Conservation (phyloP, 2,888 invertebrate genomes). For the Argynnis bischoffii region DNA sequence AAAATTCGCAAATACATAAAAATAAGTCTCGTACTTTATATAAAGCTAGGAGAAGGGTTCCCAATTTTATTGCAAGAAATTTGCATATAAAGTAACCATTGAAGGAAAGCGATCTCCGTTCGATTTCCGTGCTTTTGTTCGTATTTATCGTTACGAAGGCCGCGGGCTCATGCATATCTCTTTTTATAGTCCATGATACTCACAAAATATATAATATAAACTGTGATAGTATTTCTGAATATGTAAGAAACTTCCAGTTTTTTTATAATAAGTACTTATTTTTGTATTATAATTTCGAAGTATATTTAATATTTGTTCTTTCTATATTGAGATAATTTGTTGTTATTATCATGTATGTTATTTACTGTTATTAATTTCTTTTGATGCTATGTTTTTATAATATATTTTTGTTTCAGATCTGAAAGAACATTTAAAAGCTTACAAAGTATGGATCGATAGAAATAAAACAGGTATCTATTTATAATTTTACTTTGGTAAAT, state of each 20-base stretch:
- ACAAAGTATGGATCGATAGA: slow-evolving; percentile 22
- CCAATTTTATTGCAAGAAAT: slow-evolving; percentile 78
- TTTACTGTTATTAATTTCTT: background rate
- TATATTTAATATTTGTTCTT: no score
- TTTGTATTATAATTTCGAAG: no score
- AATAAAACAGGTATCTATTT: slow-evolving; percentile 19
- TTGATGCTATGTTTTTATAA: background rate
- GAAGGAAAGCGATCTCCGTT: slow-evolving; percentile 81
- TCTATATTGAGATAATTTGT: no score
- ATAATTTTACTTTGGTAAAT: background rate
- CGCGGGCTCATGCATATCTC: slow-evolving; percentile 60
- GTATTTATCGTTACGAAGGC: slow-evolving; percentile 79
- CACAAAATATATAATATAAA: slow-evolving; percentile 63
- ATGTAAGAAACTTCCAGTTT: background rate
- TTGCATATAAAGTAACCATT: slow-evolving; percentile 83
- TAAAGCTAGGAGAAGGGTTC: slow-evolving; percentile 80
- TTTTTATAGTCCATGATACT: slow-evolving; percentile 75
- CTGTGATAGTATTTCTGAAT: background rate
- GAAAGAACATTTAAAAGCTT: background rate
- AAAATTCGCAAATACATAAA: slow-evolving; percentile 82
- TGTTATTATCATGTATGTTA: background rate
- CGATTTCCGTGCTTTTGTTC: slow-evolving; percentile 69
- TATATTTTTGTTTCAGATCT: slow-evolving; percentile 27
- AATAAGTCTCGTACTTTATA: slow-evolving; percentile 71
- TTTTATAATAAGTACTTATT: no score